A percentile compares a stretch with the other conserved stretches of the same genome.
phyloP scores from a whole-genome alignment of 2,113 vertebrate species.

The Heterotis niloticus region DNA sequence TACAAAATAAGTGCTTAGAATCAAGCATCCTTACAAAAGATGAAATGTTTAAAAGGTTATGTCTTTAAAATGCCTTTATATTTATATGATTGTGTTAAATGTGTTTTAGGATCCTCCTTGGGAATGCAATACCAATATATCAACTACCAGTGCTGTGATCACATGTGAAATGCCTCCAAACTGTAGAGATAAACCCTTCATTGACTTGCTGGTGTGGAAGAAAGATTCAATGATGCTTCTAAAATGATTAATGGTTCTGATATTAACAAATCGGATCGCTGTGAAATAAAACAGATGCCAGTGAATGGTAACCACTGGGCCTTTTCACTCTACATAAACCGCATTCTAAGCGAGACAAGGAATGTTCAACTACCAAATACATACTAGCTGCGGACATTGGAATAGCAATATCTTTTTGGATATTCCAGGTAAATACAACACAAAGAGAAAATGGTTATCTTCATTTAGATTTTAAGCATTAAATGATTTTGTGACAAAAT shows the following conservation, averaged over 20 bases:
- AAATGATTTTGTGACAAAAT: neutral
- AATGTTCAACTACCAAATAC: neutral
- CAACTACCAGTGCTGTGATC: neutral
- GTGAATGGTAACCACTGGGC: neutral
- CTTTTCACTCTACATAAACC: conserved; percentile 12
- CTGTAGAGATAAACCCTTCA: neutral
- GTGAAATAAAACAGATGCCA: neutral
- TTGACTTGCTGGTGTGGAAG: neutral
- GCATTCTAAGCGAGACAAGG: neutral
- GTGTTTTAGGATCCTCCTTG: too few relatives aligned
- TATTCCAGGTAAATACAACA: neutral
- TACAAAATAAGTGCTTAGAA: too few relatives aligned
- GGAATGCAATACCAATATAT: too few relatives aligned
- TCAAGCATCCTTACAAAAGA: too few relatives aligned
- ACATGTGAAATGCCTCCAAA: neutral
- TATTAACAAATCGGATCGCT: neutral
- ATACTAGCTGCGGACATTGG: neutral
- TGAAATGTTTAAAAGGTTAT: too few relatives aligned
- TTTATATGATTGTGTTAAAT: too few relatives aligned
- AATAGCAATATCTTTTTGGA: fast-evolving
- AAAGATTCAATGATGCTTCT: too few relatives aligned
- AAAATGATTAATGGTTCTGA: too few relatives aligned
- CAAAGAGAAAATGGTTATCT: too few relatives aligned
- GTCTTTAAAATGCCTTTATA: too few relatives aligned
- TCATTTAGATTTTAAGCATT: neutral